Evolutionary conservation across 2,888 invertebrate genomes (phyloP).

Genomic region (Caenorhabditis auriculariae): DNA sequence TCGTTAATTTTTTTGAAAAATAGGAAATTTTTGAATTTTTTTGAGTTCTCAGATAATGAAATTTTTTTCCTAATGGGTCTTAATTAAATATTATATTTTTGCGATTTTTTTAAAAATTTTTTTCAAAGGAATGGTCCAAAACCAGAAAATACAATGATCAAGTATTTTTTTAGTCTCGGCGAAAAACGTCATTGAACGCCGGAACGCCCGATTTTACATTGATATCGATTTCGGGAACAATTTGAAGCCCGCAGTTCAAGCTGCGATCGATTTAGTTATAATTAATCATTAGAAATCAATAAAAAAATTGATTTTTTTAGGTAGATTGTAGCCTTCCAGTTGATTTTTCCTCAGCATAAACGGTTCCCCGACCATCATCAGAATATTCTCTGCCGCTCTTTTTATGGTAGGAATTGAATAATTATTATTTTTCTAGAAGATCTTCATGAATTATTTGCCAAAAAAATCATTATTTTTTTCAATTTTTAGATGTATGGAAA

Average conservation of each 20-base stretch:
- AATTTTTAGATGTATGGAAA: conserved; percentile 51
- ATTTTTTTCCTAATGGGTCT: too few species aligned
- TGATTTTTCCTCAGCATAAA: conserved; percentile 37
- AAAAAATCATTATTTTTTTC: neutral
- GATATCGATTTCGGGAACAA: conserved; percentile 11
- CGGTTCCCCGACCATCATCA: conserved; percentile 26
- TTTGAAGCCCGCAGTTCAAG: conserved; percentile 1
- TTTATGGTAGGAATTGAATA: conserved; percentile 15
- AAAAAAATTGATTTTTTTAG: neutral
- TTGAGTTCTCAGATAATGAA: conserved; percentile 6
- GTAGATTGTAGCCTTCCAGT: conserved; percentile 29
- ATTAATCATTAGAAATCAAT: neutral
- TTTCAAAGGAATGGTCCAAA: too few species aligned
- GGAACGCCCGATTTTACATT: conserved; percentile 5
- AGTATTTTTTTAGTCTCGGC: too few species aligned
- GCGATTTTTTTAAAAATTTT: too few species aligned
- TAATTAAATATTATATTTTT: too few species aligned
- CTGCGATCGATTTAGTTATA: conserved; percentile 4
- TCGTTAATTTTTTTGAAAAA: conserved; percentile 2
- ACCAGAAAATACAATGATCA: too few species aligned
- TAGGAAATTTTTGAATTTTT: conserved; percentile 9
- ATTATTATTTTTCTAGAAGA: neutral
- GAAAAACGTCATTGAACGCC: conserved; percentile 29
- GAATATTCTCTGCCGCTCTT: conserved; percentile 34
- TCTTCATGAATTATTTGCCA: neutral